Evolutionary conservation across 2,797 vertebrate species (phyloP), one percentile per base, ranked within the genome.

Genomic region (Zalophus californianus): DNA sequence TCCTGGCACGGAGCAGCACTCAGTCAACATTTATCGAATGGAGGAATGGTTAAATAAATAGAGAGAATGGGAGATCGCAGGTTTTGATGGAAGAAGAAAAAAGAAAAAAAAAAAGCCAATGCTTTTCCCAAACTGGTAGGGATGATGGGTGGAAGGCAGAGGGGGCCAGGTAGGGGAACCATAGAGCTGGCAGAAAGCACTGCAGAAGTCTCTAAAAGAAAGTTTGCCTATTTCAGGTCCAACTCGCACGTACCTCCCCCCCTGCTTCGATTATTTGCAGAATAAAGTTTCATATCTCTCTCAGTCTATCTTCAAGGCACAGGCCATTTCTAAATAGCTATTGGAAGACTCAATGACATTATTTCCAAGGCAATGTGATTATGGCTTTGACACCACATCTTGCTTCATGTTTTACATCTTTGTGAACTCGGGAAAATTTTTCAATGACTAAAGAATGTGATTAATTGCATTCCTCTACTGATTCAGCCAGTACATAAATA

Each of bases 391-490:
- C 13, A 79, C 52, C 79, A 32, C 10, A 27, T 89, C 75, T 64
- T 91, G 15, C 91, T 56, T 85, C 38, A 27, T 29, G 12, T 29
- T 70, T 64, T 64, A 50, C 38, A 58, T 73, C 56, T 66, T 91
- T 88, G 16, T 90, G 70, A 91, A 96, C 70, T 77, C 64, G 52
- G 50, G 62, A 85, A 85, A 91, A 60, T 41, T 66, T 78, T 90
- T 80, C 64, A 20, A 25, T 89, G 60, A 94, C 38, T 35, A 66
- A 82, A 91, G 82, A 64, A 77, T 11, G 29, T 52, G 60, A 44
- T 85, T 32, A 86, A 56, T 72, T 93, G n/a, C 29, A 50, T 64
- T 86, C 13, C 20, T 89, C 20, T 92, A 29, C 29, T 83, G 52
- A 77, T 70, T 54, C 29, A 29, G 16, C 16, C 21, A 13, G 7